These are phyloP conservation scores for Smithornis capensis DNA, from an alignment of 2,113 vertebrate species.

Conservation along the genomic window DNA sequence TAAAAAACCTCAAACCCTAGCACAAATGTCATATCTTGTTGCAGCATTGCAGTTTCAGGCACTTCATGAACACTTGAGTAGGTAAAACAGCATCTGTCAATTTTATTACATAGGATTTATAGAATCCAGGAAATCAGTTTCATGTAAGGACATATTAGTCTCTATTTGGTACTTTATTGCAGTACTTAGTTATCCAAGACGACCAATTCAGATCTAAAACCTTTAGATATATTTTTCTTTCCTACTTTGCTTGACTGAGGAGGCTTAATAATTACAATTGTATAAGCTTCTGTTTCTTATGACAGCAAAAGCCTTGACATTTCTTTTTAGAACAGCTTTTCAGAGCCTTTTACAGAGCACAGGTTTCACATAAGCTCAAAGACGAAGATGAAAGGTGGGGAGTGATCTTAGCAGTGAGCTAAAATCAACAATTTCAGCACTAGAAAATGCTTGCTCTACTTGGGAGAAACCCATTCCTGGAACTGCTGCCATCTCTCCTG, in stretches of 20 bases:
- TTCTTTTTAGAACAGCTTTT: conserved; percentile 9
- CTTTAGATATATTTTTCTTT: neutral
- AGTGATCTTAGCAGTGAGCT: neutral
- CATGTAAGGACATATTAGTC: neutral
- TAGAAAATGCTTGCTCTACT: neutral
- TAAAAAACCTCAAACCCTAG: neutral
- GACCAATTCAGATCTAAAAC: neutral
- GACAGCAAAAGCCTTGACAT: neutral
- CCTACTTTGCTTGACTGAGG: neutral
- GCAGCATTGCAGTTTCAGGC: neutral
- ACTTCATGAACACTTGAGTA: conserved; percentile 23
- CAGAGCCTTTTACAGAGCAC: neutral
- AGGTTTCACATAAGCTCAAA: neutral
- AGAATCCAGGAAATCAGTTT: neutral
- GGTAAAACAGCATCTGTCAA: conserved; percentile 50
- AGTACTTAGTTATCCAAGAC: neutral
- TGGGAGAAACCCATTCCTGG: neutral
- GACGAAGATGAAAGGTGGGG: neutral
- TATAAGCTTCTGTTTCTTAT: neutral
- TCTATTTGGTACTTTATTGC: neutral
- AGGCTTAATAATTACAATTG: neutral
- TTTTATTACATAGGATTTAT: conserved; percentile 18
- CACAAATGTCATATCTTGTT: conserved; percentile 41
- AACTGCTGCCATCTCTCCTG: neutral
- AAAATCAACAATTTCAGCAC: neutral